Conservation (phyloP, 2,113 vertebrate genomes). For the Fregetta grallaria region DNA sequence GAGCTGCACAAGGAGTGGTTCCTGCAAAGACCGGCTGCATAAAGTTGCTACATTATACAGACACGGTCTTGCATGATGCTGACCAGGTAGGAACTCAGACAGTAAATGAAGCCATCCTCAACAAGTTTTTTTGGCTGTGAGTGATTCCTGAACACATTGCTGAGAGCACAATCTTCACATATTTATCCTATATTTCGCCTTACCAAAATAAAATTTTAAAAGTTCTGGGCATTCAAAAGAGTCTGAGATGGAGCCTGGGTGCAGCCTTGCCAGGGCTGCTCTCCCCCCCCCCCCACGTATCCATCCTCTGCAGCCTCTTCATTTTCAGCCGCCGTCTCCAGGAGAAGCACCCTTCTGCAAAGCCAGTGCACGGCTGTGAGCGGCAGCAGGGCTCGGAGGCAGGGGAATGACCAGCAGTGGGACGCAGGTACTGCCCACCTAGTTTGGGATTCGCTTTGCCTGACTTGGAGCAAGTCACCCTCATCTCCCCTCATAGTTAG, state of each 20-base stretch:
- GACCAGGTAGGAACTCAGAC: neutral
- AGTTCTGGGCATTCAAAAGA: neutral
- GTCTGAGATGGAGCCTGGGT: neutral
- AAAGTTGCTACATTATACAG: neutral
- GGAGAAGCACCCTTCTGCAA: neutral
- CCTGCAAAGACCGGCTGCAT: neutral
- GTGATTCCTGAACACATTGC: neutral
- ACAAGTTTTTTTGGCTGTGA: neutral
- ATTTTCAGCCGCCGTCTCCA: neutral
- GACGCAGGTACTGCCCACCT: neutral
- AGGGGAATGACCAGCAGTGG: neutral
- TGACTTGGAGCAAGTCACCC: neutral
- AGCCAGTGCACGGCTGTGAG: accelerated
- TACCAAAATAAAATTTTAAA: neutral
- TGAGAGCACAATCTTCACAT: neutral
- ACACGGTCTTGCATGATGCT: neutral
- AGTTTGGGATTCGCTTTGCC: neutral
- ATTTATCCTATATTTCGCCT: neutral
- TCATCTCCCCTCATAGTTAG: accelerated
- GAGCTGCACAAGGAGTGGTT: neutral
- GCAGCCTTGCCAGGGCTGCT: neutral
- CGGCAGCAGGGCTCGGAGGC: accelerated
- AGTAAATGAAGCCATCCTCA: neutral
- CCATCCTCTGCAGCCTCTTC: neutral
- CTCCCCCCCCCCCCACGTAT: accelerated